A percentile compares a stretch with the other conserved stretches of the same genome.
phyloP scores from a whole-genome alignment of 2,888 invertebrate species.

The Ophion slaviceki region DNA sequence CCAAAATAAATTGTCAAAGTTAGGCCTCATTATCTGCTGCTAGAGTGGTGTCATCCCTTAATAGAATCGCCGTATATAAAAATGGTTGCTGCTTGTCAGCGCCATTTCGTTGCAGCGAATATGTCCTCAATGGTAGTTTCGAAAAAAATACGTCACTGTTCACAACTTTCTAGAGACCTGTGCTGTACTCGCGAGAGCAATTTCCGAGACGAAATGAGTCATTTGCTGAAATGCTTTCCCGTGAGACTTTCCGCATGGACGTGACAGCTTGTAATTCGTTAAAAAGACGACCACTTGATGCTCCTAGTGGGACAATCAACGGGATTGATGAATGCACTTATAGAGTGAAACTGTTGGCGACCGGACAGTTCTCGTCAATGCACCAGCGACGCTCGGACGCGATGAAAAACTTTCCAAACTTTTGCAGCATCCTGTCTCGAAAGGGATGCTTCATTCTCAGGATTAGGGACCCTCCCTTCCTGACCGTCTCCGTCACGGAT shows the following conservation, averaged over 20 bases:
- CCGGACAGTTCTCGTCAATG: constrained; percentile 32
- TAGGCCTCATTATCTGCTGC: no score
- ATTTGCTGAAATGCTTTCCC: constrained; percentile 2
- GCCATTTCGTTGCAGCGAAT: not conserved
- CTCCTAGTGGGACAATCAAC: constrained; percentile 53
- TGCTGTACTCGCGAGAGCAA: not conserved
- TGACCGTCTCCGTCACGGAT: constrained; percentile 29
- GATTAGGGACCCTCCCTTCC: not conserved
- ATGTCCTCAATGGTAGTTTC: not conserved
- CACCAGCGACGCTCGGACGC: constrained; percentile 21
- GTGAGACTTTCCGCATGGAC: not conserved
- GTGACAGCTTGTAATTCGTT: constrained; percentile 45
- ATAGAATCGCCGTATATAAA: not conserved
- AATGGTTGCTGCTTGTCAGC: not conserved
- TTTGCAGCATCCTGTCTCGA: constrained; percentile 6
- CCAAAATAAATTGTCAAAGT: no score
- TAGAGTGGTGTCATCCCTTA: no score
- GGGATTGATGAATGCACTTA: constrained; percentile 53
- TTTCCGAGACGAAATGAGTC: not conserved
- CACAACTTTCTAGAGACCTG: not conserved
- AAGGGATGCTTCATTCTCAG: not conserved
- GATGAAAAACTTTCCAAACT: constrained; percentile 61
- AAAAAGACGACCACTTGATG: constrained; percentile 38
- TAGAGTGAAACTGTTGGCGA: constrained; percentile 33
- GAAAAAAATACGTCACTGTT: not conserved